phyloP scores from a whole-genome alignment of 2,113 vertebrate species.

The Carassius carassius region DNA sequence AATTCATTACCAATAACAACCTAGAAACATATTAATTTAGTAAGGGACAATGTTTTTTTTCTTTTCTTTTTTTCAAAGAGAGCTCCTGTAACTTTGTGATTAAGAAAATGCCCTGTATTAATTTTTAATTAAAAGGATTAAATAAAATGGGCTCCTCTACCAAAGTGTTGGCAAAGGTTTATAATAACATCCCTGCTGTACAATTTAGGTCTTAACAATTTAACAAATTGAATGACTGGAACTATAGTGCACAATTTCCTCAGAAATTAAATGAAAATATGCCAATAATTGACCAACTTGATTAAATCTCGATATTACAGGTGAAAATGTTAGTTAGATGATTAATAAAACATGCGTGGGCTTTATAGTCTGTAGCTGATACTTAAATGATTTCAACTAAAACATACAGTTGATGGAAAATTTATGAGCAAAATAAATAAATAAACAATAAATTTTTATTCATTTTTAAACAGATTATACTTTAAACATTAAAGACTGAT shows the following conservation, averaged over 20 bases:
- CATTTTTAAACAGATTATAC: neutral
- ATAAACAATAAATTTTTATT: neutral
- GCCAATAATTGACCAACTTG: neutral
- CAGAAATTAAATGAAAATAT: neutral
- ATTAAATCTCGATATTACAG: neutral
- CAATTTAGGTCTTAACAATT: neutral
- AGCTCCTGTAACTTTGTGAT: constrained; percentile 58
- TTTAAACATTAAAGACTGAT: too few species aligned
- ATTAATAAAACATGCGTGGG: neutral
- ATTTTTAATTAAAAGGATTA: constrained; percentile 63
- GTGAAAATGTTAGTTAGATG: neutral
- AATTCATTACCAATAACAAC: constrained; percentile 62
- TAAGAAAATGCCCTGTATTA: constrained; percentile 55
- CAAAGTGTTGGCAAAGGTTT: constrained; percentile 26
- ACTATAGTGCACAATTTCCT: neutral
- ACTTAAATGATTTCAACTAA: neutral
- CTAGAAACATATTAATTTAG: constrained; percentile 53
- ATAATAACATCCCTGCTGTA: constrained; percentile 23
- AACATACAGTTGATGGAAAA: neutral
- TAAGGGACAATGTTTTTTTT: constrained; percentile 42
- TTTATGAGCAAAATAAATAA: neutral
- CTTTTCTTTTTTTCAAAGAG: constrained; percentile 39
- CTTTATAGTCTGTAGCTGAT: neutral
- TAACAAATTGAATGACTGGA: constrained; percentile 1
- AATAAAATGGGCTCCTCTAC: constrained; percentile 36